Percentiles rank a stretch among this genome's conserved stretches.
Conservation (phyloP, 2,797 vertebrate species). For the Cercopithecus diana region DNA sequence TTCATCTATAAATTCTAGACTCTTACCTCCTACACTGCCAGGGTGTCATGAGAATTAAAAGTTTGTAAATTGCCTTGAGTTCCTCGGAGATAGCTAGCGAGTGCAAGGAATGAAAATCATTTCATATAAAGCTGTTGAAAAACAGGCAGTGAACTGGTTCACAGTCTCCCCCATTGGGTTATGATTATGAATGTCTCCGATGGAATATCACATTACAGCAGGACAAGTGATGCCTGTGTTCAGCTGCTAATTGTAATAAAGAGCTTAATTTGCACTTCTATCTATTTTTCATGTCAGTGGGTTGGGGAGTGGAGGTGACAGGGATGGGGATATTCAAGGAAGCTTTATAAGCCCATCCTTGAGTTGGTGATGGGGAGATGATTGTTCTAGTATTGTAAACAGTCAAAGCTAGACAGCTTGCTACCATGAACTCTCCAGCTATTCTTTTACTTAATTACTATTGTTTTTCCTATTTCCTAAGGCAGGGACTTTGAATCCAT, state of each 20-base stretch:
- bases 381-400: background rate
- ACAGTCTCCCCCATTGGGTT: constrained; percentile 18
- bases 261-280: constrained; percentile 48
- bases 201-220: constrained; percentile 53
- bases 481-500: background rate
- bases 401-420: background rate
- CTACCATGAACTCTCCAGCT: background rate
- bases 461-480: background rate
- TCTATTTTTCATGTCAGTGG: constrained; percentile 17
- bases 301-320: background rate
- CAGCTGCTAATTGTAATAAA: constrained; percentile 65
- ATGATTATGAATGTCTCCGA: constrained; percentile 37
- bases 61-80: constrained; percentile 62
- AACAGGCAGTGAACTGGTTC: constrained; percentile 43
- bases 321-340: background rate
- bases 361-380: background rate
- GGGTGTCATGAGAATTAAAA: constrained; percentile 62
- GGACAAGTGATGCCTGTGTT: background rate
- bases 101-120: constrained; percentile 52
- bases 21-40: constrained; percentile 5
- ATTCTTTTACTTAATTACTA: background rate
- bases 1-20: background rate
- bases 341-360: constrained; percentile 3
- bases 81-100: constrained; percentile 49
- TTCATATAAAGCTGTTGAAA: constrained; percentile 46